Base-by-base conservation (phyloP, 2,113 vertebrate genomes). In the Tor tambroides region DNA sequence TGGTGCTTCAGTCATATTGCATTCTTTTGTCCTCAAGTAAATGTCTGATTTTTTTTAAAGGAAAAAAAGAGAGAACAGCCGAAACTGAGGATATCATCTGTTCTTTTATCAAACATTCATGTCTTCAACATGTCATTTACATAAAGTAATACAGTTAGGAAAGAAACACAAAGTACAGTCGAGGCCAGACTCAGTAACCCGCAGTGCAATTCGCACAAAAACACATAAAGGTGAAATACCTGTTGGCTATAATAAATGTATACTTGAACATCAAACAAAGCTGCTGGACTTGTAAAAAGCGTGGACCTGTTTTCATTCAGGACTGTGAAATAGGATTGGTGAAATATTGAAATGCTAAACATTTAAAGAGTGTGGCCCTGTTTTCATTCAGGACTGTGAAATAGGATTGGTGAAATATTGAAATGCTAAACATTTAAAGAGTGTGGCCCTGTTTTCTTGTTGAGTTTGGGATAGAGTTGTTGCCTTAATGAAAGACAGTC, bases 401-500 rank as follows among this genome's bases (percentile, higher is more conserved):
- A 63, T 43, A 80, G 8, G 28, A 59, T 59, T 2, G 14, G 6
- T 95, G 98, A 92, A 67, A 46, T 14, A 72, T 2, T 72, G 98
- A 80, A 82, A 82, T 8, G 26, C 63, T 83, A 46, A 30, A 51
- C 77, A 38, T 32, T 54, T 46, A 46, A 82, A 69, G 7, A 46
- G 10, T 71, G 26, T 12, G 63, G 72, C 6, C n/a, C 23, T 32
- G 11, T 85, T 56, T 72, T 46, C 19, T 26, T 63, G 9, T 15
- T 0, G 19, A 65, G 32, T 41, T 26, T 30, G 8, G 77, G 65
- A 63, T 72, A 41, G n/a, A 30, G 14, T 72, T 65, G 78, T 32
- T 49, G 26, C 3, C 28, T 94, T 89, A 95, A 91, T 95, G 98
- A 92, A 99, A 99, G 83, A 99, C 97, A 0, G 97, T 99, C 92